These are phyloP conservation scores for Xiphorhynchus elegans DNA, from an alignment of 2,113 vertebrate species.

Conservation along the genomic window DNA sequence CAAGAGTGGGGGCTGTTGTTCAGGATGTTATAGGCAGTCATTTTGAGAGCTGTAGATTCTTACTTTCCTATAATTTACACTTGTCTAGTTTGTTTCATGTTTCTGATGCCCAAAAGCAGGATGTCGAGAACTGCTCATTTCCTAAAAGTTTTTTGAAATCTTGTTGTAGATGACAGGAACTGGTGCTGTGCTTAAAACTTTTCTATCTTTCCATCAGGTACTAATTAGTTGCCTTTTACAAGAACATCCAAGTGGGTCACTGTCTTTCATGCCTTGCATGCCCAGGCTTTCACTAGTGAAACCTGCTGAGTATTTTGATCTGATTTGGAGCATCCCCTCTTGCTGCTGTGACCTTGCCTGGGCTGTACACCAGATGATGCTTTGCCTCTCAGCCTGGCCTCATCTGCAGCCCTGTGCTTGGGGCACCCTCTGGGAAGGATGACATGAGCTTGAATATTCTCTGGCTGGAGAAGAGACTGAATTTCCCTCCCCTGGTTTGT, in stretches of 20 bases:
- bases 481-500: not conserved
- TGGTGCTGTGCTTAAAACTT: not conserved
- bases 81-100: not conserved
- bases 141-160: not conserved
- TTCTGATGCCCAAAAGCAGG: not conserved
- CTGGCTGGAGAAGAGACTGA: not conserved
- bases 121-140: not conserved
- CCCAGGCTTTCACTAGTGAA: not conserved
- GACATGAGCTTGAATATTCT: not conserved
- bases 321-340: not conserved
- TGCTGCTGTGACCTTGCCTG: not conserved
- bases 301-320: not conserved
- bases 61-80: not conserved
- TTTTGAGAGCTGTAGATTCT: not conserved
- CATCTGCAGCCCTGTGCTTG: not conserved
- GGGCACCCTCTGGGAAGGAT: not conserved
- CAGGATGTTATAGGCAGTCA: not conserved
- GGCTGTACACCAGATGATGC: not conserved
- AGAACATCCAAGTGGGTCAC: not conserved
- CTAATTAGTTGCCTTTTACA: not conserved
- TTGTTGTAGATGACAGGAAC: not conserved
- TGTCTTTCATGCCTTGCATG: not conserved
- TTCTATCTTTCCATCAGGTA: not conserved
- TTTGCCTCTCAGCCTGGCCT: not conserved
- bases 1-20: not conserved